Conservation (phyloP, 2,797 vertebrate species). For the Telmatherina bonti region DNA sequence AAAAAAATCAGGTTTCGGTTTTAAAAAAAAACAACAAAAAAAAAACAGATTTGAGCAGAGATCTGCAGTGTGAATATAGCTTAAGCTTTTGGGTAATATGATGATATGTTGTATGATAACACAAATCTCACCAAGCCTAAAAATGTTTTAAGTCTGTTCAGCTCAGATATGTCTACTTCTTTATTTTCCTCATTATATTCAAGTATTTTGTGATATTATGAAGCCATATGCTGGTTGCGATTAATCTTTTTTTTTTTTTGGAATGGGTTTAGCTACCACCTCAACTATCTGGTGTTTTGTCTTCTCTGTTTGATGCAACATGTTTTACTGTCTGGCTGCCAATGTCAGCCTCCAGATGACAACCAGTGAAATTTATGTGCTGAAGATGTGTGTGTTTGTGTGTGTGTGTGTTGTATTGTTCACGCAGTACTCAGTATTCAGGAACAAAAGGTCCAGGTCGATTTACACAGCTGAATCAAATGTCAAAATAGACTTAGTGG, state of each 20-base stretch:
- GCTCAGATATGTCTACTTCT: not conserved
- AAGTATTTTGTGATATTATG: not conserved
- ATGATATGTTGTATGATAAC: not conserved
- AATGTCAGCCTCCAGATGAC: slow-evolving; percentile 65
- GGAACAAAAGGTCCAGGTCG: slow-evolving; percentile 16
- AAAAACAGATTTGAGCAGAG: no score
- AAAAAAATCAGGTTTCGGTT: no score
- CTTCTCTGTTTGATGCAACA: slow-evolving; percentile 32
- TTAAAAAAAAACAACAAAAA: no score
- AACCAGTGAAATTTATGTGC: slow-evolving; percentile 57
- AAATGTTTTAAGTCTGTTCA: not conserved
- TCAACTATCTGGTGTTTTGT: slow-evolving; percentile 64
- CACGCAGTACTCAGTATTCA: not conserved
- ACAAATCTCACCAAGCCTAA: not conserved
- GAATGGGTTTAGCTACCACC: slow-evolving; percentile 20
- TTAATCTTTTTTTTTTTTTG: not conserved
- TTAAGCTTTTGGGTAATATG: not conserved
- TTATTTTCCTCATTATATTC: not conserved
- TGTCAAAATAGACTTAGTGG: not conserved
- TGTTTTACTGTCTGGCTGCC: slow-evolving; percentile 40
- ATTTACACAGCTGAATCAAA: not conserved
- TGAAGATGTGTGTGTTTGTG: slow-evolving; percentile 15
- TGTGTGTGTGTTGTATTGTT: no score
- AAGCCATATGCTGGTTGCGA: not conserved
- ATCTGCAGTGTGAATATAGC: no score